Conservation (phyloP, 2,888 invertebrate genomes). For the Eupithecia subumbrata region DNA sequence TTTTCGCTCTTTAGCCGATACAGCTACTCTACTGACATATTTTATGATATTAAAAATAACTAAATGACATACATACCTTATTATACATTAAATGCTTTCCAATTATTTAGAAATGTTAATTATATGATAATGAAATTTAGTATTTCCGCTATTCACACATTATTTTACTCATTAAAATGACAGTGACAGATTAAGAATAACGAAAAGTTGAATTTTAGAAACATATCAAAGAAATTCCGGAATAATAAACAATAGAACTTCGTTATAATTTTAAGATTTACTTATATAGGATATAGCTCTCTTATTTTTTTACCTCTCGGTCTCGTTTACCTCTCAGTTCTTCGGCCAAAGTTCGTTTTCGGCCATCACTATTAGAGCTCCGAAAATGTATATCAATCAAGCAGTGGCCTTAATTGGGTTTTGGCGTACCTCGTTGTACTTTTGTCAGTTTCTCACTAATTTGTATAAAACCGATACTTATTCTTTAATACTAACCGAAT, state of each 20-base stretch:
- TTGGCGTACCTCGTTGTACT: slow-evolving; percentile 26
- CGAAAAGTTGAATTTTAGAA: slow-evolving; percentile 6
- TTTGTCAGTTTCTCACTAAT: slow-evolving; percentile 21
- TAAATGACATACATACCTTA: background rate
- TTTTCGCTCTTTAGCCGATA: background rate
- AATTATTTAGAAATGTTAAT: background rate
- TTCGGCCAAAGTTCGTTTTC: slow-evolving; percentile 15
- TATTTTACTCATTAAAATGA: background rate
- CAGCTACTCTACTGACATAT: background rate
- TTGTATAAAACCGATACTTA: background rate
- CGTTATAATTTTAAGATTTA: background rate
- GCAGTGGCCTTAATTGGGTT: slow-evolving; percentile 34
- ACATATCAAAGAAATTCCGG: slow-evolving; percentile 11
- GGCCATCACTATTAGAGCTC: slow-evolving; percentile 20
- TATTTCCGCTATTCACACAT: background rate
- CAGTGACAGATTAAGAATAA: slow-evolving; percentile 5
- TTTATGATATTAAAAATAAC: background rate
- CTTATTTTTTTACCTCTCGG: background rate
- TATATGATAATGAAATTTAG: background rate
- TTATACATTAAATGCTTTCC: background rate
- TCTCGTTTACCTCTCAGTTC: background rate
- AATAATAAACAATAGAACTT: background rate
- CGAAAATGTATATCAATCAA: slow-evolving; percentile 41
- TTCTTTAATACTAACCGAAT: background rate
- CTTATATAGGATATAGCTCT: background rate